Percentiles rank a stretch among this genome's conserved stretches.
phyloP scores from a whole-genome alignment of 2,888 invertebrate genomes.

The Tanytarsus gracilentus region DNA sequence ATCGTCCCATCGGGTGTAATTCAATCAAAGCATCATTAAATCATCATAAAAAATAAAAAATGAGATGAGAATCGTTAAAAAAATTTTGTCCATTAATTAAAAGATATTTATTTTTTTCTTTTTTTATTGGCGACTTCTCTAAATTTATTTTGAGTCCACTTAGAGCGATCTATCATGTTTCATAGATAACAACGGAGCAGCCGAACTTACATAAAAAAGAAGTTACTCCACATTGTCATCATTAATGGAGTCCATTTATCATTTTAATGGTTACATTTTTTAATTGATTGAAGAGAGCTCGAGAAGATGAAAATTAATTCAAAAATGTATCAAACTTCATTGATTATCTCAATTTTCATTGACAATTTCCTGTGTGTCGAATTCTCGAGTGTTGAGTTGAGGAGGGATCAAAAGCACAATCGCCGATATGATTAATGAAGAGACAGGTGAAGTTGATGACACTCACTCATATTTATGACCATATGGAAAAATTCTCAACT shows the following conservation, averaged over 20 bases:
- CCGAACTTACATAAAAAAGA: not conserved
- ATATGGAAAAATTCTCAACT: too few relatives aligned
- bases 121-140: slow-evolving; percentile 10
- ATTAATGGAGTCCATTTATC: slow-evolving; percentile 26
- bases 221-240: not conserved
- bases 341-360: slow-evolving; percentile 26
- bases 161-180: slow-evolving; percentile 23
- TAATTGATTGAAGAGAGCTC: slow-evolving; percentile 20
- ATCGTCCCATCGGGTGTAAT: not conserved
- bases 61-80: not conserved
- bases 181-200: slow-evolving; percentile 21
- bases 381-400: too few relatives aligned
- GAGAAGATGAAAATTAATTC: slow-evolving; percentile 23
- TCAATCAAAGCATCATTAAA: slow-evolving; percentile 25
- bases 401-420: too few relatives aligned
- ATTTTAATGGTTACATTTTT: slow-evolving; percentile 28
- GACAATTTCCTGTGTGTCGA: slow-evolving; percentile 15
- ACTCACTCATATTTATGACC: too few relatives aligned
- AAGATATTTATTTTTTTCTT: not conserved
- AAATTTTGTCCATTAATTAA: slow-evolving; percentile 3
- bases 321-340: slow-evolving; percentile 7
- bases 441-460: too few relatives aligned
- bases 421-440: too few relatives aligned
- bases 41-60: slow-evolving; percentile 1
- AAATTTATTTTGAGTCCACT: not conserved